Conservation (phyloP, 2,113 vertebrate species). For the Egretta garzetta region DNA sequence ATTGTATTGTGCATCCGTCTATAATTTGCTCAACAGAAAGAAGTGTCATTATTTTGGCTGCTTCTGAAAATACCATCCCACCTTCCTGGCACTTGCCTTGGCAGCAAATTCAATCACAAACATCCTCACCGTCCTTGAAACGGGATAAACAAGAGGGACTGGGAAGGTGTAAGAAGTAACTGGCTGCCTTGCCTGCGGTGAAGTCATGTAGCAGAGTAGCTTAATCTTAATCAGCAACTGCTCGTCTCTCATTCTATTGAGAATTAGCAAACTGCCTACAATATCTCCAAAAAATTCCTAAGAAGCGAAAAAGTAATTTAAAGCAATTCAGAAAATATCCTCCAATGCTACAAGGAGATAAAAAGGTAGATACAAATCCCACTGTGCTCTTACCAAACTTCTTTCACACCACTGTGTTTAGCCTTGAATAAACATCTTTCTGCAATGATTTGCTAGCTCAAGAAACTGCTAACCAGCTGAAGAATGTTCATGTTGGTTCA, state of each 20-base stretch:
- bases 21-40: not conserved
- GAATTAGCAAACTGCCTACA: not conserved
- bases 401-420: not conserved
- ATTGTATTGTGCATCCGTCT: not conserved
- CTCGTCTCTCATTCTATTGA: not conserved
- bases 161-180: not conserved
- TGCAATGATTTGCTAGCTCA: not conserved
- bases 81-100: not conserved
- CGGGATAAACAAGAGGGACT: not conserved
- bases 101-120: not conserved
- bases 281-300: not conserved
- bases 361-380: not conserved
- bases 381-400: not conserved
- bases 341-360: not conserved
- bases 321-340: not conserved
- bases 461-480: not conserved
- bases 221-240: not conserved
- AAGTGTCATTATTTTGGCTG: not conserved
- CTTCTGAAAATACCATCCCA: not conserved
- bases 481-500: rapidly evolving
- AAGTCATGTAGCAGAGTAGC: not conserved
- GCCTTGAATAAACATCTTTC: not conserved
- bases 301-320: not conserved
- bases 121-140: not conserved
- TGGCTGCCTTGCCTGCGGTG: not conserved